Evolutionary conservation across 1,140 invertebrate genomes (phyloP).

Genomic region (Mesaphorura yosii): DNA sequence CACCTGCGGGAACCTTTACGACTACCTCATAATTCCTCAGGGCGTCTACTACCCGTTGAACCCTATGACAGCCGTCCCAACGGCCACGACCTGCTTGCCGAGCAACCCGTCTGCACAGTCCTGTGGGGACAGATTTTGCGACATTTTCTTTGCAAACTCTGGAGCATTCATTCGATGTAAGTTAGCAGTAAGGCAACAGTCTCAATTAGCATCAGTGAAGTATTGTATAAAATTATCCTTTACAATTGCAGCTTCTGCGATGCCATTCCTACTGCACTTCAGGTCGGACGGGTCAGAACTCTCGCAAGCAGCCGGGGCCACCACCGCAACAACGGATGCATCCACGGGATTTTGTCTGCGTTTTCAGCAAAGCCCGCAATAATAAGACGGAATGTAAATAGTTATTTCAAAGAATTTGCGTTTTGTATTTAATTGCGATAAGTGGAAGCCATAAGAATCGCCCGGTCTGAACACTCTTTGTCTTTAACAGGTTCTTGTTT

Average conservation of each 20-base stretch:
- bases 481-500: no score
- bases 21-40: not conserved
- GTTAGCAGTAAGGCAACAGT: conserved; percentile 3
- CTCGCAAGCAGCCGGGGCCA: not conserved
- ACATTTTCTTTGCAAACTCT: conserved; percentile 7
- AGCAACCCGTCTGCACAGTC: not conserved
- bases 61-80: not conserved
- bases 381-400: not conserved
- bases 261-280: conserved; percentile 26
- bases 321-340: conserved; percentile 2
- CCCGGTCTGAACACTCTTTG: no score
- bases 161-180: conserved; percentile 18
- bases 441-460: no score
- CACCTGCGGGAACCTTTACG: not conserved
- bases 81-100: not conserved
- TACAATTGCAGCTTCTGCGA: conserved; percentile 17
- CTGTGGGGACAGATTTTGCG: conserved; percentile 24
- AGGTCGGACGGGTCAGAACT: conserved; percentile 16
- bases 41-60: not conserved
- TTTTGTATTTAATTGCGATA: no score
- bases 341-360: conserved; percentile 25
- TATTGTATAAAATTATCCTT: not conserved
- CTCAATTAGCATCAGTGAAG: no score
- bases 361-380: conserved; percentile 27
- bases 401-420: not conserved